Base-by-base conservation (phyloP, 2,888 invertebrate species). In the Selenia dentaria region DNA sequence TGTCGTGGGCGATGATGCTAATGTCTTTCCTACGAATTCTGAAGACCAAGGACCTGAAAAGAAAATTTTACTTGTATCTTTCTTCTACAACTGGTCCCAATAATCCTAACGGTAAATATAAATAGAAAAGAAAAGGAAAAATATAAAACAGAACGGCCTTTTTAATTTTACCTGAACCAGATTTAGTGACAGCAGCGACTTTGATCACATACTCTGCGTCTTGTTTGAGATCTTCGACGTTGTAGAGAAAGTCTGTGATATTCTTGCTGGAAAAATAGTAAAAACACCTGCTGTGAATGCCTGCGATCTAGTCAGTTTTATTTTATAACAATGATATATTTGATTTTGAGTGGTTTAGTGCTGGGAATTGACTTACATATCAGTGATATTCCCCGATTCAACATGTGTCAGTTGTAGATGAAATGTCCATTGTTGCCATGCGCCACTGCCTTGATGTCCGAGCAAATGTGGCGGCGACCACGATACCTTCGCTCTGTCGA, bases 391-490 rank as follows among this genome's bases (percentile, higher is more conserved):
- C 3, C 80, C 82, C 29, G 75, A 67, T 10, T 50, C 57, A 0
- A 91, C 76, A 54, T 94, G 92, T 58, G 92, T 93, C n/a, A 94
- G 87, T 45, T 93, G 93, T 9, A 97, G 83, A 71, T 95, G 94
- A 74, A 95, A 97, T 0, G 92, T 92, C 97, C 97, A 97, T 57
- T 94, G 93, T 24, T 91, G 91, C 92, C 93, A 94, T 0, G 93
- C 93, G 0, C 93, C 92, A 50, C 87, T 92, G 64, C 95, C 94
- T 78, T 97, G 96, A 24, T 94, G 94, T 0, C 94, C 94, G 35
- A 96, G 72, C 14, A 95, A 82, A 78, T 95, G 94, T 0, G 98
- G 98, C 1, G 93, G 92, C 13, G 94, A 92, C 98, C 98, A 98
- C 0, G 94, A 93, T 0, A 96, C 94, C 69, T 95, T 95, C 0